Evolutionary conservation across 2,888 invertebrate species (phyloP), one percentile per base, ranked within the genome.

Genomic region (Himalopsyche tibetana): DNA sequence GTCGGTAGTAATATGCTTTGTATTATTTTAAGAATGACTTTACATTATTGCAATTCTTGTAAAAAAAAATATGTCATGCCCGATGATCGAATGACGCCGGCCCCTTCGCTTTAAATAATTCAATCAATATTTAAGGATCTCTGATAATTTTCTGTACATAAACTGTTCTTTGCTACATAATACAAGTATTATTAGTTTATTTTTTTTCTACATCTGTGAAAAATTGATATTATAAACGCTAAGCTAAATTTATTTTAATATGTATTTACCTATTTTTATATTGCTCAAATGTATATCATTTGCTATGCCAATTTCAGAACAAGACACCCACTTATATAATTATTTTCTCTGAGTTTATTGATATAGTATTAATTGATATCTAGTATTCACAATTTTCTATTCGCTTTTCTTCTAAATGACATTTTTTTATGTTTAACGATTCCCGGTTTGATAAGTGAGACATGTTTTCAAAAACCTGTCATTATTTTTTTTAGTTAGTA

Each of bases 11-110:
- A 74, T 74, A 74, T 74, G 15, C 38, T 63, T 63, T 74, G 74
- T 74, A 74, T 74, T 74, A 74, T 74, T 74, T 74, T 38, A 36
- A 8, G 74, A 74, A 74, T 74, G 74, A 74, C 74, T 74, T 74
- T 74, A 38, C 74, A 74, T 36, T 74, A 74, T 74, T 74, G 28
- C 19, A 19, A 63, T 63, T 19, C 19, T 63, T 63, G 19, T 36
- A 36, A 15, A 36, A 74, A 36, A 36, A 36, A 2, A 74, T 74
- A 38, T 69, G 28, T 63, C 1, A 36, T 74, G 74, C 74, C 74
- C 11, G 36, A 9, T 74, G 74, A 74, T 38, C 2, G 36, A 12
- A 63, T 11, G 19, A 63, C n/a, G 8, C 19, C 63, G 28, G 28
- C 8, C 19, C 8, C 19, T 11, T 63, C 19, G 5, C 2, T 63